These are phyloP conservation scores for Mythimna pallens DNA, from an alignment of 2,888 invertebrate genomes.

Conservation along the genomic window DNA sequence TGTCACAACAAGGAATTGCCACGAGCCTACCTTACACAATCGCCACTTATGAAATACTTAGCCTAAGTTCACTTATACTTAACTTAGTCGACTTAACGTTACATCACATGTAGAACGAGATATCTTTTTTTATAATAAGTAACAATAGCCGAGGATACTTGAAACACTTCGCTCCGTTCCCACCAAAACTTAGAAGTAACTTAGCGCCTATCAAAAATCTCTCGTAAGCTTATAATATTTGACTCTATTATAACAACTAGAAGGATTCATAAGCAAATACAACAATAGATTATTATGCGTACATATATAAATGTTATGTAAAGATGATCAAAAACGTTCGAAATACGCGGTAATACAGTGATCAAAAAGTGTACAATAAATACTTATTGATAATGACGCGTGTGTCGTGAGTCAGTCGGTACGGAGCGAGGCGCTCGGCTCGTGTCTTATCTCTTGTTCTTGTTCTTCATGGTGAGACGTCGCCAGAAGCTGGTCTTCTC, in stretches of 20 bases:
- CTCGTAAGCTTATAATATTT: constrained; percentile 63
- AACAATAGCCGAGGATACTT: constrained; percentile 81
- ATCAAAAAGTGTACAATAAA: constrained; percentile 65
- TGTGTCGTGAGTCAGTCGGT: constrained; percentile 59
- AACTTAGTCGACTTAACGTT: constrained; percentile 86
- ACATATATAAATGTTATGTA: constrained; percentile 59
- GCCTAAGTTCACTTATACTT: constrained; percentile 76
- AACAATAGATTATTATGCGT: constrained; percentile 63
- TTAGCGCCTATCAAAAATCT: constrained; percentile 61
- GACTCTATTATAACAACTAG: constrained; percentile 63
- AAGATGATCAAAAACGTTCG: constrained; percentile 61
- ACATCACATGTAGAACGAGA: constrained; percentile 90
- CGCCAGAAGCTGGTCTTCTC: constrained; percentile 93
- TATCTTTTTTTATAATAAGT: constrained; percentile 82
- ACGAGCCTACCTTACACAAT: constrained; percentile 82
- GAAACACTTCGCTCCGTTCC: constrained; percentile 76
- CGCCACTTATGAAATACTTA: constrained; percentile 79
- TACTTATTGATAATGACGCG: constrained; percentile 56
- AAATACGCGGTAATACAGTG: constrained; percentile 48
- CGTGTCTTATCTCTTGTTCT: constrained; percentile 91
- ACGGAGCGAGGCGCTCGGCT: constrained; percentile 75
- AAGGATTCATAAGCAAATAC: constrained; percentile 61
- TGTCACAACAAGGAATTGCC: constrained; percentile 89
- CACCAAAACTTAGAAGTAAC: constrained; percentile 69
- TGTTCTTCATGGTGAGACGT: constrained; percentile 93